Conservation (phyloP, 92 coral and sea anemone species). For the Paragorgia papillata region DNA sequence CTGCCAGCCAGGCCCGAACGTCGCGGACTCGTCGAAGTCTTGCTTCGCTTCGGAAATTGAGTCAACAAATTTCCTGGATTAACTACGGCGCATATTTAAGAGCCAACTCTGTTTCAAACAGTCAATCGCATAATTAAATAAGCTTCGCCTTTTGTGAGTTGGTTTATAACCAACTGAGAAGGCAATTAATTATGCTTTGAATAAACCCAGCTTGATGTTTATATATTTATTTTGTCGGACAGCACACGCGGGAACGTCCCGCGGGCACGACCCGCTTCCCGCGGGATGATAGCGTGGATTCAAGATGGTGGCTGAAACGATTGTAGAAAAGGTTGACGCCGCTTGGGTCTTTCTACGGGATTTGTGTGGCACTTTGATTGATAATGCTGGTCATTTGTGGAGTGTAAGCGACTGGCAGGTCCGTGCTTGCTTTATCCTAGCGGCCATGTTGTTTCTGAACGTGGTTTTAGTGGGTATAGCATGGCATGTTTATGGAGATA, state of each 20-base stretch:
- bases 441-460: conserved; percentile 73
- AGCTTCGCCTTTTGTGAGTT: background rate
- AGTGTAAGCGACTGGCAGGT: conserved; percentile 95
- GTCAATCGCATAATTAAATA: background rate
- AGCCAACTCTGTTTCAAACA: background rate
- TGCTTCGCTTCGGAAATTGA: background rate
- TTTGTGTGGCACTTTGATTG: conserved; percentile 23
- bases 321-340: background rate
- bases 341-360: conserved; percentile 32
- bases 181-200: conserved; percentile 17
- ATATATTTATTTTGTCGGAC: too few relatives aligned
- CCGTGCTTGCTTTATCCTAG: conserved; percentile 74
- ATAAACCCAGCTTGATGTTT: too few relatives aligned
- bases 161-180: conserved; percentile 29
- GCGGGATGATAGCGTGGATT: background rate
- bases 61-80: background rate
- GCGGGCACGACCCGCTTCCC: background rate
- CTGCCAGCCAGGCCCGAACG: conserved; percentile 12
- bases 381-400: conserved; percentile 42
- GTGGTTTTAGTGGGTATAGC: conserved; percentile 76
- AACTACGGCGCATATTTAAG: background rate
- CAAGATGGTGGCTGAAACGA: conserved; percentile 31
- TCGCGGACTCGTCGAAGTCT: conserved; percentile 5
- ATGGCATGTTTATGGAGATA: conserved; percentile 78
- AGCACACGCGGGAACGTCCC: too few relatives aligned